Percentiles rank a stretch among this genome's conserved stretches.
Evolutionary conservation across 2,888 invertebrate species (phyloP).

Genomic region (Apamea monoglypha): DNA sequence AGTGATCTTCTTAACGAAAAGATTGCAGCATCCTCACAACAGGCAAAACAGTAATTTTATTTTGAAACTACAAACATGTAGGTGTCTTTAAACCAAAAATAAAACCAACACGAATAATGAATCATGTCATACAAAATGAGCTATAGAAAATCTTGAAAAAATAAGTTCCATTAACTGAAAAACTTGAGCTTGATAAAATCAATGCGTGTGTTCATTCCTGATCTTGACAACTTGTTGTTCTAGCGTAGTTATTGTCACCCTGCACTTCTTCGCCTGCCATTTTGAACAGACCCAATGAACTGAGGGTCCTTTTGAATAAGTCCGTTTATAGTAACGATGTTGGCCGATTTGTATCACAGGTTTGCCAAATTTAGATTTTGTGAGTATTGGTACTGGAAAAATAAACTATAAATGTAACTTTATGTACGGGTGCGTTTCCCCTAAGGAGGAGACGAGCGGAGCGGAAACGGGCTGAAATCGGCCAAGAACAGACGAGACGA

Average conservation of each 20-base stretch:
- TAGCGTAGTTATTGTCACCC: slow-evolving; percentile 67
- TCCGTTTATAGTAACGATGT: slow-evolving; percentile 70
- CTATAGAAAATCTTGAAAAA: neutral
- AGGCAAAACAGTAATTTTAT: neutral
- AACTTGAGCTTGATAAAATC: neutral
- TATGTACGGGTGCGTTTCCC: neutral
- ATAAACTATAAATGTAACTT: neutral
- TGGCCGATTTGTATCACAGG: slow-evolving; percentile 70
- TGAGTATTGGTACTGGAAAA: slow-evolving; percentile 54
- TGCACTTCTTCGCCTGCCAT: slow-evolving; percentile 58
- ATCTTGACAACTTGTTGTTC: slow-evolving; percentile 59
- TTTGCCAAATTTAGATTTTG: slow-evolving; percentile 68
- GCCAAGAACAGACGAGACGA: neutral
- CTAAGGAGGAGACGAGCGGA: neutral
- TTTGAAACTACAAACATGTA: neutral
- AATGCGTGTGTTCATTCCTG: slow-evolving; percentile 70
- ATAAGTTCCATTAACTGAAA: neutral
- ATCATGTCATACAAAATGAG: neutral
- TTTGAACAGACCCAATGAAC: slow-evolving; percentile 68
- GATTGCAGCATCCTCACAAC: neutral
- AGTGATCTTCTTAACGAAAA: neutral
- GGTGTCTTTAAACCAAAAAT: neutral
- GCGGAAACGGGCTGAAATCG: neutral
- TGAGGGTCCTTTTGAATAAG: slow-evolving; percentile 50
- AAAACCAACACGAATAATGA: neutral